Percentiles rank a stretch among this genome's conserved stretches.
Evolutionary conservation across 2,888 invertebrate species (phyloP).

Genomic region (Lasioglossum calceatum): DNA sequence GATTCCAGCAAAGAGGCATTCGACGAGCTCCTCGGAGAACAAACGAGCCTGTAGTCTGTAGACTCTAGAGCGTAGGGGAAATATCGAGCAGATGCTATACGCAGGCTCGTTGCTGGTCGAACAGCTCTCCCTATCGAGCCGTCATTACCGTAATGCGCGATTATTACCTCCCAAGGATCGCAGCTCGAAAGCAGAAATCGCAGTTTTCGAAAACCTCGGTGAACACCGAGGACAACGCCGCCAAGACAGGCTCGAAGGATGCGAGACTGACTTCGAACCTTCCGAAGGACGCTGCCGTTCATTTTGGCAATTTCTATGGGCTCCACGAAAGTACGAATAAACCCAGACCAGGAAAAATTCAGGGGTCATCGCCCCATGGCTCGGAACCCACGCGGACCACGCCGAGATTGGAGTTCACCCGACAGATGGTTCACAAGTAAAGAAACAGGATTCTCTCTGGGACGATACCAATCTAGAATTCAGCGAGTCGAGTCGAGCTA

Average conservation of each 20-base stretch:
- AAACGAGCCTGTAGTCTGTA: neutral
- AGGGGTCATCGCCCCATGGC: neutral
- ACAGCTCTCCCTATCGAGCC: conserved; percentile 12
- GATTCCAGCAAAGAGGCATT: conserved; percentile 4
- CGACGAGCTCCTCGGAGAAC: conserved; percentile 18
- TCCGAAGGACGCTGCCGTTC: conserved; percentile 71
- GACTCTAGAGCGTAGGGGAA: neutral
- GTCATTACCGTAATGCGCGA: conserved; percentile 10
- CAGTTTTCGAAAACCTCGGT: conserved; percentile 16
- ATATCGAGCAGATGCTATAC: conserved; percentile 5
- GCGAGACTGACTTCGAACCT: conserved; percentile 29
- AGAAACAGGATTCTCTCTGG: neutral
- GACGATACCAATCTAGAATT: neutral
- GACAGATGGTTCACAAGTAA: conserved; percentile 77
- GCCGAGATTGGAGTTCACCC: conserved; percentile 71
- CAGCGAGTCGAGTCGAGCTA: neutral
- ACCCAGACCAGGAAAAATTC: neutral
- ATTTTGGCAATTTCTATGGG: conserved; percentile 75
- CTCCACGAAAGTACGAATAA: conserved; percentile 29
- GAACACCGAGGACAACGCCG: neutral
- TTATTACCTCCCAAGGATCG: conserved; percentile 32
- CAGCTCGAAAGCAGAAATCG: conserved; percentile 21
- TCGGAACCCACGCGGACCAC: neutral
- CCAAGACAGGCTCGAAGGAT: neutral
- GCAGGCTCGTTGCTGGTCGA: neutral